A percentile compares a stretch with the other conserved stretches of the same genome.
Evolutionary conservation across 2,113 vertebrate genomes (phyloP).

Genomic region (Pteronura brasiliensis): DNA sequence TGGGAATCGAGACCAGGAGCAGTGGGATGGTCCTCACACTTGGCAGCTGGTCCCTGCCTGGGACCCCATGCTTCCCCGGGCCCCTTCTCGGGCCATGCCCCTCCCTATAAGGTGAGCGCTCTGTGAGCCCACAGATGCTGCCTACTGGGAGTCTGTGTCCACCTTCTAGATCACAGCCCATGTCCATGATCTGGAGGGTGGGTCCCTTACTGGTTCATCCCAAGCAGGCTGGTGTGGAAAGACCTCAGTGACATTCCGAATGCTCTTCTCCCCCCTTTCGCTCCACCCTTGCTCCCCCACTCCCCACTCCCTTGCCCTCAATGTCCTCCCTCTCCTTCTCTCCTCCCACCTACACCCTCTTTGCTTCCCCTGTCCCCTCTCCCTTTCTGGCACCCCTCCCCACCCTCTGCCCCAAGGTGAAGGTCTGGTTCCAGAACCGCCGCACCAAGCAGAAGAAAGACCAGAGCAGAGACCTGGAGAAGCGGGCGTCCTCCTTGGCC

Average conservation of each 20-base stretch:
- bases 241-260: neutral
- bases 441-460: conserved; percentile 99
- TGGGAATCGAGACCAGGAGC: neutral
- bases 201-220: neutral
- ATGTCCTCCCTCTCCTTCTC: neutral
- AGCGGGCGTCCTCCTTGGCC: conserved; percentile 82
- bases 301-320: neutral
- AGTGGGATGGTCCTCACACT: neutral
- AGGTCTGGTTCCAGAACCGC: conserved; percentile 98
- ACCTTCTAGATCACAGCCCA: neutral
- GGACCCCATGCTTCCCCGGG: rapidly evolving
- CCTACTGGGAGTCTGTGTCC: neutral
- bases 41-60: neutral
- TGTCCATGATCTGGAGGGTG: neutral
- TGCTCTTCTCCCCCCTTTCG: neutral
- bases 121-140: neutral
- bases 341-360: neutral
- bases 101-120: neutral
- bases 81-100: neutral
- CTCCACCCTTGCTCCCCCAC: neutral
- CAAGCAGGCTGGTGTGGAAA: neutral
- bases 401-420: conserved; percentile 84
- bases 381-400: neutral
- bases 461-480: conserved; percentile 94
- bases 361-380: neutral